phyloP scores from a whole-genome alignment of 2,797 vertebrate genomes.

The Rhynchonycteris naso region DNA sequence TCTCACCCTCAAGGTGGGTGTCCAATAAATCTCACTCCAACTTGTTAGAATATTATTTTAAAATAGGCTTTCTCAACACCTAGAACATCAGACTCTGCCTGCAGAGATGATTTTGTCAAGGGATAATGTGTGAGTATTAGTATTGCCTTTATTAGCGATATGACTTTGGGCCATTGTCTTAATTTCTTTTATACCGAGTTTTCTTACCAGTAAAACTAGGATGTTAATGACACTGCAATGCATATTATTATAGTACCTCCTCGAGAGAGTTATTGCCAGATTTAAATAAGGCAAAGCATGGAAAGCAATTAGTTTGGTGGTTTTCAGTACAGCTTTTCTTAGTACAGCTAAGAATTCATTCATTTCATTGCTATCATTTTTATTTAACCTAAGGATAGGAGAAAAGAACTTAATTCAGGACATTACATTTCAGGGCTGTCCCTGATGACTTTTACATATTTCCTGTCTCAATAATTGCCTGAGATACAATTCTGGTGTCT shows the following conservation, averaged over 20 bases:
- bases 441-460: neutral
- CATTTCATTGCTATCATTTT: slow-evolving; percentile 13
- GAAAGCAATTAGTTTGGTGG: neutral
- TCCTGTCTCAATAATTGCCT: neutral
- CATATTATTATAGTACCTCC: neutral
- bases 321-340: too few relatives aligned
- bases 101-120: neutral
- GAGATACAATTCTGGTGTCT: neutral
- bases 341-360: neutral
- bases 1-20: neutral
- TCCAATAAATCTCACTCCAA: neutral
- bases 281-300: neutral
- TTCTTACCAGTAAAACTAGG: slow-evolving; percentile 65
- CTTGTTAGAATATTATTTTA: neutral
- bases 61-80: neutral
- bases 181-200: slow-evolving; percentile 40
- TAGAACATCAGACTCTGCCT: neutral
- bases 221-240: neutral
- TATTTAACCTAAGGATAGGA: neutral
- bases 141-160: neutral
- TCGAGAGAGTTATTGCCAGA: neutral
- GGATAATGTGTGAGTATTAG: slow-evolving; percentile 48
- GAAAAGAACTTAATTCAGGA: neutral
- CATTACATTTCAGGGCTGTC: neutral
- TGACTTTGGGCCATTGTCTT: slow-evolving; percentile 59